Base-by-base conservation (phyloP, 2,888 invertebrate genomes). In the Chalcis sispes region DNA sequence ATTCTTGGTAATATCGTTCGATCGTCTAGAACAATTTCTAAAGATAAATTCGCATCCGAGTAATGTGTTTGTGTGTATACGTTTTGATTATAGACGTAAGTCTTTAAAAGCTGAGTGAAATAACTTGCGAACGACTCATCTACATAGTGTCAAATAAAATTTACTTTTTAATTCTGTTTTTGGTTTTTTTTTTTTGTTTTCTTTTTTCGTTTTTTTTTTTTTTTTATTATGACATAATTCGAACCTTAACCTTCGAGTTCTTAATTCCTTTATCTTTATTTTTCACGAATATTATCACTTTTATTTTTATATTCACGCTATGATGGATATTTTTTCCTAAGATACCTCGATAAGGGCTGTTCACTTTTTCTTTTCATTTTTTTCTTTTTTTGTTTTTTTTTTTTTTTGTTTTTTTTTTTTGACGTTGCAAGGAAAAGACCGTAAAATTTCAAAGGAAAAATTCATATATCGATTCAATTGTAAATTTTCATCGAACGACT, bases 51-150 rank as follows among this genome's bases (percentile, higher is more conserved):
- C 40, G 48, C 40, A 54, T 56, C 61, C 54, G 77, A 32, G 13
- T 42, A 42, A n/a, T 46, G 36, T 56, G 48, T 15, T n/a, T n/a
- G n/a, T n/a, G n/a, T 52, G 15, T 71, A 40, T 42, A 42, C 23
- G 25, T 46, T 70, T 73, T 59, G 66, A 65, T 77, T 69, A 54
- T 54, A 59, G 29, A 65, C 25, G 58, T 36, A 59, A 77, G 64
- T 56, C 48, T 71, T 67, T 74, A 23, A 13, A 58, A 70, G 20
- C 36, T 15, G 36, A 27, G 61, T 77, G 52, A 42, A 56, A 67
- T 40, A 64, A n/a, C 50, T 66, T 71, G 74, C 75, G 77, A 79
- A 54, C 78, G 77, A 75, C 79, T 76, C 78, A 75, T 77, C 74
- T 77, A 80, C 66, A 67, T 25, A 72, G 65, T 70, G 73, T 74